These are phyloP conservation scores for Luidia sarsii DNA, from an alignment of 53 echinoderm and acorn worm genomes.

Conservation along the genomic window DNA sequence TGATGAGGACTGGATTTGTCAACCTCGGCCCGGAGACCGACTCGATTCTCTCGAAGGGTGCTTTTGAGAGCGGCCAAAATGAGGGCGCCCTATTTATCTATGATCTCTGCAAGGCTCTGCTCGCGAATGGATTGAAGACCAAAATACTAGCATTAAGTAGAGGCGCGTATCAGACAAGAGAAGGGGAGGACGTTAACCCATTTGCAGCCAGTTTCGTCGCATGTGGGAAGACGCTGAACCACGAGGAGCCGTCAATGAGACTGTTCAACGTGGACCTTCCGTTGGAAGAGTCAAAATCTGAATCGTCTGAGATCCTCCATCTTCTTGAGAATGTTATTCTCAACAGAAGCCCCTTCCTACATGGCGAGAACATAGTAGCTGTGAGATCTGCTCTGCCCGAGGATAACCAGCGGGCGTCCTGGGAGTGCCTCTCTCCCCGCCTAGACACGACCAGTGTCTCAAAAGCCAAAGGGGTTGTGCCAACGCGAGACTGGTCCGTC, in stretches of 20 bases:
- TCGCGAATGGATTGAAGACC: not conserved
- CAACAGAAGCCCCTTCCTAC: not conserved
- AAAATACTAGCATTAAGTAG: slow-evolving; percentile 33
- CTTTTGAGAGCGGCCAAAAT: slow-evolving; percentile 24
- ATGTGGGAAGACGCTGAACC: slow-evolving; percentile 13
- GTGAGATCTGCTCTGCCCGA: not conserved
- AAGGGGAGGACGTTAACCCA: slow-evolving; percentile 39
- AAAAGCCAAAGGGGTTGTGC: not conserved
- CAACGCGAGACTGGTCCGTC: not conserved
- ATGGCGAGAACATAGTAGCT: slow-evolving; percentile 1
- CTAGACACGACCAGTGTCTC: not conserved
- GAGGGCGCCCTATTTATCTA: not conserved
- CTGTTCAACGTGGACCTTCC: slow-evolving; percentile 49
- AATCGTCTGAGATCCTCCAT: not conserved
- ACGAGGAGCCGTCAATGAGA: slow-evolving; percentile 56
- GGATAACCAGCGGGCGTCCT: not conserved
- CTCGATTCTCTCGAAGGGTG: not conserved
- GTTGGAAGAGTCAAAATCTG: not conserved
- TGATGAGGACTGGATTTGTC: slow-evolving; percentile 16
- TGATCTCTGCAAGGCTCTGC: slow-evolving; percentile 1
- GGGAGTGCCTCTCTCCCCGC: not conserved
- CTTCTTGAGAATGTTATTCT: not conserved
- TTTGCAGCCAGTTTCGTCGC: slow-evolving; percentile 28
- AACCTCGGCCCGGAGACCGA: not conserved
- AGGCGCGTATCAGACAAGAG: slow-evolving; percentile 19